Percentiles rank a stretch among this genome's conserved stretches.
phyloP scores from a whole-genome alignment of 2,888 invertebrate genomes.

The Prosapia bicincta region DNA sequence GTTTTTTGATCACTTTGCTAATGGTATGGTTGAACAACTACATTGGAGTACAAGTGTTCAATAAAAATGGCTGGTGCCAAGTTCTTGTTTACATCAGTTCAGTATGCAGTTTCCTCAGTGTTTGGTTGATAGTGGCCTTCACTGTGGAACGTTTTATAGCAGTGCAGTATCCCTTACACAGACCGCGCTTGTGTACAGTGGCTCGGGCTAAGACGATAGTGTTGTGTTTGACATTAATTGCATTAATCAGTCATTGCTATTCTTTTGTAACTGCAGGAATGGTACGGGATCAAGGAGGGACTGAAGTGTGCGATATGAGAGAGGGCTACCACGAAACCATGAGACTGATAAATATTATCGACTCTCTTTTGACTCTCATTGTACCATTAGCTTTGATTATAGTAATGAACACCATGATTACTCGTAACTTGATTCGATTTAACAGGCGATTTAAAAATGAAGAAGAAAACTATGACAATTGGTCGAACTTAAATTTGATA shows the following conservation, averaged over 20 bases:
- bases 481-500: constrained; percentile 48
- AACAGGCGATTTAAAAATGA: constrained; percentile 47
- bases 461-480: constrained; percentile 25
- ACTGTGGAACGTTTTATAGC: constrained; percentile 67
- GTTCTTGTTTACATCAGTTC: constrained; percentile 52
- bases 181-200: constrained; percentile 59
- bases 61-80: constrained; percentile 57
- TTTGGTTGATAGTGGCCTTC: constrained; percentile 67
- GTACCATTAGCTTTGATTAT: constrained; percentile 58
- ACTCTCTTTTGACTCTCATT: constrained; percentile 59
- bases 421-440: constrained; percentile 51
- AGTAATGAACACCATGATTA: constrained; percentile 62
- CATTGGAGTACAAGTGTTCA: constrained; percentile 48
- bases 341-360: constrained; percentile 56
- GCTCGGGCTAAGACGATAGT: constrained; percentile 56
- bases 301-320: constrained; percentile 51
- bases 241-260: constrained; percentile 47
- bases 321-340: constrained; percentile 51
- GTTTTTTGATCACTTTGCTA: constrained; percentile 54
- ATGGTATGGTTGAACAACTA: constrained; percentile 54
- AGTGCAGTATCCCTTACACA: constrained; percentile 58
- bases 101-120: constrained; percentile 60
- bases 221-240: constrained; percentile 44
- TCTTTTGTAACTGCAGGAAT: constrained; percentile 50
- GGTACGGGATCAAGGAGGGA: constrained; percentile 41